A percentile compares a stretch with the other conserved stretches of the same genome.
Evolutionary conservation across 2,797 vertebrate species (phyloP).

Genomic region (Leucoraja ocellata): DNA sequence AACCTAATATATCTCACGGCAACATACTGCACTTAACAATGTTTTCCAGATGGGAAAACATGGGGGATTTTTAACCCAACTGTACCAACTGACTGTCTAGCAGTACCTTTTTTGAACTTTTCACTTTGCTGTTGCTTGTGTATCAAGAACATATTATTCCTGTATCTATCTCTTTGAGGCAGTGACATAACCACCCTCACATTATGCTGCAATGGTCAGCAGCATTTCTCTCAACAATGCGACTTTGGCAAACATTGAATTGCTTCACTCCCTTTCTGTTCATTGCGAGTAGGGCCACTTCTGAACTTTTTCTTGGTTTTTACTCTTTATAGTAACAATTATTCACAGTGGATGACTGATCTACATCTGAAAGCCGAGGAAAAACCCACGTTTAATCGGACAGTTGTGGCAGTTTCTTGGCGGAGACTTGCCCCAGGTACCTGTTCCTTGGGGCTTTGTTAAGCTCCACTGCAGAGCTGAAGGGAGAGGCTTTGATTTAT

Average conservation of each 20-base stretch:
- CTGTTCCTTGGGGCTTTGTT: slow-evolving; percentile 83
- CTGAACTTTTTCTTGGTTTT: neutral
- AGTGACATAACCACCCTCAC: neutral
- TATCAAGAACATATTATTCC: neutral
- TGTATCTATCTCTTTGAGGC: neutral
- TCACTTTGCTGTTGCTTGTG: neutral
- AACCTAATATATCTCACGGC: neutral
- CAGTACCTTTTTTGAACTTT: neutral
- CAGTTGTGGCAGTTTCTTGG: slow-evolving; percentile 57
- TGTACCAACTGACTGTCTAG: neutral
- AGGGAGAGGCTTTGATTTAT: slow-evolving; percentile 89
- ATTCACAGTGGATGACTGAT: slow-evolving; percentile 48
- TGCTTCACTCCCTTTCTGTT: neutral
- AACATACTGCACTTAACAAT: neutral
- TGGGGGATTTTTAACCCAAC: neutral
- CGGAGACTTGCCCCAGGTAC: slow-evolving; percentile 61
- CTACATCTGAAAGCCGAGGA: slow-evolving; percentile 41
- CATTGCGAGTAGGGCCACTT: neutral
- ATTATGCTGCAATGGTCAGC: neutral
- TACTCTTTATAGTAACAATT: slow-evolving; percentile 7
- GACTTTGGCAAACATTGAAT: neutral
- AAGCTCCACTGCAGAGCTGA: slow-evolving; percentile 63
- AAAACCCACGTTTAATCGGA: slow-evolving; percentile 52
- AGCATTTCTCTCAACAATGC: neutral
- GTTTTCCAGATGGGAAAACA: neutral